Evolutionary conservation across 2,888 invertebrate species (phyloP), one percentile per base, ranked within the genome.

Genomic region (Magallana nippona): DNA sequence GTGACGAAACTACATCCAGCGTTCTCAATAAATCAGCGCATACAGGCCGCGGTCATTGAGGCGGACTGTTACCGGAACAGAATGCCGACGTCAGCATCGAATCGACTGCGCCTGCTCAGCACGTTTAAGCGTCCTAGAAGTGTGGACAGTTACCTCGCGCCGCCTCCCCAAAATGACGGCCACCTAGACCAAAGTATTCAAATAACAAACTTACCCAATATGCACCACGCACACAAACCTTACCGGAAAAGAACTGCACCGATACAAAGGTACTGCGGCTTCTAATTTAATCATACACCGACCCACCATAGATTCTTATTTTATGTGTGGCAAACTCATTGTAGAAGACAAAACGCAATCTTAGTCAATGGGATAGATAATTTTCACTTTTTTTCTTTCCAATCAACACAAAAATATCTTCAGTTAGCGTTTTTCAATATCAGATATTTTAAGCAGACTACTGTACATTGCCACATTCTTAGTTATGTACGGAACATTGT

Each of bases 121-220:
- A 78, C 84, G 15, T 82, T 62, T 19, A 82, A 82, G 57, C 78
- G 84, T 22, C 84, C 84, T n/a, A 82, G 63, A 19, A 84, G 84
- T 63, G 82, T 82, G 62, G 84, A 84, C 55, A 71, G 71, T 55
- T 82, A 71, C 71, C 13, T 82, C 2, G 71, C 58, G 10, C 55
- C 82, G 15, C 82, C 82, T 32, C 22, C 19, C 27, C 22, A 71
- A 71, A 27, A 32, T 2, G 71, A 71, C 11, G 11, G 13, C 32
- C 71, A 22, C 27, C 27, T 71, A 22, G 71, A 27, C 27, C 71
- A 71, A 27, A 71, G 71, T 71, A 71, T 71, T 71, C 71, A 71
- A 22, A 71, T 71, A 22, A 71, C 71, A 71, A 71, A 71, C 71
- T 71, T 71, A 22, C 71, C 71, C 3, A 71, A 71, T 17, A 32